These are phyloP conservation scores for Parasteatoda tepidariorum DNA, from an alignment of 1,140 invertebrate species.

Conservation along the genomic window DNA sequence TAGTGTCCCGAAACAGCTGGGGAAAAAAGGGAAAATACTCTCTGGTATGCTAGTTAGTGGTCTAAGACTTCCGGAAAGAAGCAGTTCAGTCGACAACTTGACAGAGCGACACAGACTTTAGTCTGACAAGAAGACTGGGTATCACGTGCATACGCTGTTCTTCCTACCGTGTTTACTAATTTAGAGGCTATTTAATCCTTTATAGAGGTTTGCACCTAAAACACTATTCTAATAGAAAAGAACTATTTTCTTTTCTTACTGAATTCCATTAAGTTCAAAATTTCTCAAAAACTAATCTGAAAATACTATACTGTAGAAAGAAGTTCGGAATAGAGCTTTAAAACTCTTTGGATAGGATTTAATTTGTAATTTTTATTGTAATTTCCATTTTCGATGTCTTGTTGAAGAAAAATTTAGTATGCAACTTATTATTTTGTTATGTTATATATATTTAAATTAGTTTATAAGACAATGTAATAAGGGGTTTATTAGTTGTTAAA, in stretches of 20 bases:
- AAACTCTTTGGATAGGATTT: too few relatives aligned
- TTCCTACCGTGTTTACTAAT: conserved; percentile 10
- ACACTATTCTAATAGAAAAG: conserved; percentile 17
- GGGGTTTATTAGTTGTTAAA: too few relatives aligned
- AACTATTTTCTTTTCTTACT: not conserved
- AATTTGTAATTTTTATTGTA: too few relatives aligned
- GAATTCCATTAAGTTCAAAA: conserved; percentile 16
- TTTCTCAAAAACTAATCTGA: too few relatives aligned
- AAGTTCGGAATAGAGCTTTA: too few relatives aligned
- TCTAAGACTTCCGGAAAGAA: conserved; percentile 24
- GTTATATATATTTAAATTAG: too few relatives aligned
- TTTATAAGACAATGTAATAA: too few relatives aligned
- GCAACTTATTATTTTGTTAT: too few relatives aligned
- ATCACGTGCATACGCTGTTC: not conserved
- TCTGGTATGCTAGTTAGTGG: conserved; percentile 42
- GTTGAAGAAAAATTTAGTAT: too few relatives aligned
- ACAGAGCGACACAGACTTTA: conserved; percentile 26
- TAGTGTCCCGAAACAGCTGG: conserved; percentile 30
- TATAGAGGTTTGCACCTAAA: conserved; percentile 19
- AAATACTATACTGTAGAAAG: too few relatives aligned
- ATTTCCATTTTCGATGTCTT: too few relatives aligned
- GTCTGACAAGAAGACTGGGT: too few relatives aligned
- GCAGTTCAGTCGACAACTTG: conserved; percentile 39
- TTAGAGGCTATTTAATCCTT: conserved; percentile 33
- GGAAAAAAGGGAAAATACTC: conserved; percentile 10